A percentile compares a stretch with the other conserved stretches of the same genome.
These are phyloP conservation scores for Dynastes maya DNA, from an alignment of 2,888 invertebrate species.

Conservation along the genomic window DNA sequence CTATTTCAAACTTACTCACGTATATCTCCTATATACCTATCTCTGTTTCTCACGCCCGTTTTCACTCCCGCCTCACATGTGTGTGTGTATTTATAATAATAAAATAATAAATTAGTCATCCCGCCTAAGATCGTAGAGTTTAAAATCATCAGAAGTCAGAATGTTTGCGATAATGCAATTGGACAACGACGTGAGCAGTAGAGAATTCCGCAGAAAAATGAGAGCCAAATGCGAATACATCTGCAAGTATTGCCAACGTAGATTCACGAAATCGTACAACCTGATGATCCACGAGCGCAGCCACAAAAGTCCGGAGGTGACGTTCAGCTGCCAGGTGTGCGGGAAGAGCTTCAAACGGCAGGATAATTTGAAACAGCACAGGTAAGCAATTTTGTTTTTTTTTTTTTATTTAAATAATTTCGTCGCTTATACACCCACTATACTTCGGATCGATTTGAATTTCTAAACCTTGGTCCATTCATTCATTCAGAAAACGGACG, in stretches of 20 bases:
- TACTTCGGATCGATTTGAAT: too few relatives aligned
- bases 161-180: conserved; percentile 94
- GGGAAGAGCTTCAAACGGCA: conserved; percentile 98
- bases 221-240: conserved; percentile 97
- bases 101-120: conserved; percentile 48
- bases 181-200: conserved; percentile 88
- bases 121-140: conserved; percentile 40
- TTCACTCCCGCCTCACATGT: background rate
- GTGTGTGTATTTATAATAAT: conserved; percentile 40
- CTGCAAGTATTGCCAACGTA: conserved; percentile 97
- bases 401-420: conserved; percentile 12
- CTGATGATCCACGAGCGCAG: conserved; percentile 98
- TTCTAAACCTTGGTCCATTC: too few relatives aligned
- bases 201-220: conserved; percentile 91
- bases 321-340: conserved; percentile 98
- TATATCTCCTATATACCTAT: too few relatives aligned
- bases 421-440: too few relatives aligned
- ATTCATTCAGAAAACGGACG: conserved; percentile 15
- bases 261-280: conserved; percentile 99
- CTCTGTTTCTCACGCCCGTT: background rate
- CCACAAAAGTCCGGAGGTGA: conserved; percentile 96
- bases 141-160: conserved; percentile 58
- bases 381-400: conserved; percentile 74
- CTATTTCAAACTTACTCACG: too few relatives aligned
- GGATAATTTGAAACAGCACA: conserved; percentile 96